A percentile compares a stretch with the other conserved stretches of the same genome.
Evolutionary conservation across 2,888 invertebrate species (phyloP).

Genomic region (Lycophotia porphyrea): DNA sequence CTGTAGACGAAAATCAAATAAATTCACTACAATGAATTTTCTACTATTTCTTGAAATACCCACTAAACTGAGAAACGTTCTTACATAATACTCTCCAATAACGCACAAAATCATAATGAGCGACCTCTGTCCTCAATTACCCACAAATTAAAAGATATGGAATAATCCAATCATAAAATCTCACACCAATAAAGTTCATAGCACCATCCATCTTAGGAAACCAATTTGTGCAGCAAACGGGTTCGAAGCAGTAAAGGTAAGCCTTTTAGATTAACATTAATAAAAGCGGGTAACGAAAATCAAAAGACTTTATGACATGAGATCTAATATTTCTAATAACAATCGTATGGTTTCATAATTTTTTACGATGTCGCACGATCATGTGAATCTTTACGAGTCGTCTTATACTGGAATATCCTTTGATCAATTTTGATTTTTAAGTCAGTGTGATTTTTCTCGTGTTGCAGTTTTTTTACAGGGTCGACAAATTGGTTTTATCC

Average conservation of each 20-base stretch:
- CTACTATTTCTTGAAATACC: not conserved
- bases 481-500: not conserved
- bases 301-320: constrained; percentile 76
- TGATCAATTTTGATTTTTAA: constrained; percentile 29
- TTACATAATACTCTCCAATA: constrained; percentile 19
- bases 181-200: constrained; percentile 79
- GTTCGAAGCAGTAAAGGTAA: constrained; percentile 84
- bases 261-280: constrained; percentile 86
- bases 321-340: constrained; percentile 76
- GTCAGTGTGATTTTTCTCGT: not conserved
- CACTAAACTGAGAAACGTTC: constrained; percentile 3
- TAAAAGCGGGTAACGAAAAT: constrained; percentile 82
- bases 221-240: constrained; percentile 84
- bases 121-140: constrained; percentile 63
- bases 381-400: constrained; percentile 56
- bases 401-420: constrained; percentile 27
- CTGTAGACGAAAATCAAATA: not conserved
- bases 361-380: constrained; percentile 69
- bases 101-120: constrained; percentile 64
- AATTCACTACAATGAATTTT: not conserved
- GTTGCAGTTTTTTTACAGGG: not conserved
- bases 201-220: constrained; percentile 78
- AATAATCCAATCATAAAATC: constrained; percentile 78
- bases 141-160: constrained; percentile 72
- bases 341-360: constrained; percentile 68